Evolutionary conservation across 2,113 vertebrate genomes (phyloP), one percentile per base, ranked within the genome.

Genomic region (Oncorhynchus clarkii): DNA sequence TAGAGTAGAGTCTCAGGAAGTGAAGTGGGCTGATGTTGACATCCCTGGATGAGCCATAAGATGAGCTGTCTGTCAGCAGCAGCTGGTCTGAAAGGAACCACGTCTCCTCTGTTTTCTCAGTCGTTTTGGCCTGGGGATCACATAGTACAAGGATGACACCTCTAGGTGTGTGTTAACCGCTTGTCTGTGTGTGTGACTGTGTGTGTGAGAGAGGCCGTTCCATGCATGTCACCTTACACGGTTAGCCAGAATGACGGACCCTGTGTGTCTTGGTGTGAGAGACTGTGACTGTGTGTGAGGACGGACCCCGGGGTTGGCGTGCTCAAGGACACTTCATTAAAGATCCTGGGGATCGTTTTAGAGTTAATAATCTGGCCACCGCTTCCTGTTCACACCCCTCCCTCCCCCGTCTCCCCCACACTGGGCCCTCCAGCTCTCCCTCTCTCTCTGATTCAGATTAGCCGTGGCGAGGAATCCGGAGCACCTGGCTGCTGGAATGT

Each of bases 401-500:
- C 16, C 24, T 20, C 14, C 16, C 20, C 24, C 5, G 24, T n/a
- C 31, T 2, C 20, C 27, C 16, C 62, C 11, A 39, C 1, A 3
- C 34, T 22, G 51, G 16, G 51, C 12, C 51, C 31, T 62, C 49
- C 7, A 49, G 27, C 48, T 74, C 70, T 85, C 84, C 89, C 90
- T 89, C 87, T 86, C 89, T 90, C 89, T 91, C 86, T 87, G 83
- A 91, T 89, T 89, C 89, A 87, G 91, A 92, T 92, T 90, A 89
- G 88, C 89, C 80, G 85, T 86, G 85, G 89, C 85, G 87, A 92
- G 91, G 92, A 93, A 93, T 93, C 92, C 89, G 86, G 87, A 89
- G 91, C 91, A 89, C 90, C 92, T 90, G 83, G 90, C 92, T 92
- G 91, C 92, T 92, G 93, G 93, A 94, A 94, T 93, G 93, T 94